Base-by-base conservation (phyloP, 2,888 invertebrate species). In the Tetanocera ferruginea region DNA sequence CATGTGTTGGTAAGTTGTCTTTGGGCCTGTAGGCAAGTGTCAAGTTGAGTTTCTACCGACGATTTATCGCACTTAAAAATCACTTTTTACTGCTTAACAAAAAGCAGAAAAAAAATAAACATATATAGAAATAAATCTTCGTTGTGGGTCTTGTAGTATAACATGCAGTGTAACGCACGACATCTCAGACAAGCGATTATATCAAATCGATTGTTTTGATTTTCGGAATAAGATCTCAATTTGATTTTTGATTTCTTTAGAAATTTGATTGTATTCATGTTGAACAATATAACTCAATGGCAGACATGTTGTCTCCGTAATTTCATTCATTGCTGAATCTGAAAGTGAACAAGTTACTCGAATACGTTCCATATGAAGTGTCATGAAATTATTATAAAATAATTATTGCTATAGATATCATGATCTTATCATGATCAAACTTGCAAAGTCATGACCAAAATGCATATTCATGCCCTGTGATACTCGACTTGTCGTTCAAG, bases 251-350 rank as follows among this genome's bases (percentile, higher is more conserved):
- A 49, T 51, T 8, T 19, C 51, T 23, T 51, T 51, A 17, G 49
- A 25, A 69, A 43, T 43, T 43, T 14, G 28, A 69, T 23, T 34
- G 14, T 19, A 19, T 28, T 8, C 51, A 25, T 51, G 51, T 51
- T 51, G 28, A 49, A 51, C 69, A 69, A 69, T 28, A 51, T 51
- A 23, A 25, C 69, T 49, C 25, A 49, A 25, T 69, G 51, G 51
- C 69, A 69, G 69, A 69, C 69, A 69, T 25, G 11, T 25, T 51
- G 69, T 69, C 69, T 69, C 11, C 69, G 49, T 69, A 49, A 23
- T 37, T 34, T 19, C 17, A 34, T 37, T 67, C 43, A 23, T 19
- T 67, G 37, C 4, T 28, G 57, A 19, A 14, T 2, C 9, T 23
- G 19, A 55, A 34, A 17, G 37, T 14, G 17, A 23, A 6, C n/a